These are phyloP conservation scores for Osmerus mordax DNA, from an alignment of 2,113 vertebrate species.

Conservation along the genomic window DNA sequence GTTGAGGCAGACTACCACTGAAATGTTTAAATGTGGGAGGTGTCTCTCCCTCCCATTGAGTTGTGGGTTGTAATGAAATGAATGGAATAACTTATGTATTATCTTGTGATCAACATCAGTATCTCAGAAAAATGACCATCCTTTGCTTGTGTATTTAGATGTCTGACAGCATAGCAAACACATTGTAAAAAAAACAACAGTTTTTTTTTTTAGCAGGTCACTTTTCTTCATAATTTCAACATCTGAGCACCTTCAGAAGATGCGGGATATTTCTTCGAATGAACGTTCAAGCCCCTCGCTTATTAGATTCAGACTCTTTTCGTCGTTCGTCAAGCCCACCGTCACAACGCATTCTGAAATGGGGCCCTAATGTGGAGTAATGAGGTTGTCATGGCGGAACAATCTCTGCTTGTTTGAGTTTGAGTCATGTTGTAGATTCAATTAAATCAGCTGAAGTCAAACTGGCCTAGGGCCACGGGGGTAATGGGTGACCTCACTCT, in stretches of 20 bases:
- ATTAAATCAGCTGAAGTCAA: slow-evolving; percentile 73
- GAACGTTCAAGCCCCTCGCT: slow-evolving; percentile 35
- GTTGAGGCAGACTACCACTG: slow-evolving; percentile 42
- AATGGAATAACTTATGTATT: no score
- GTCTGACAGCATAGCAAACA: background rate
- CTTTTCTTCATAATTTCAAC: slow-evolving; percentile 24
- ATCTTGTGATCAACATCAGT: no score
- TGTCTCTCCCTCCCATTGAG: no score
- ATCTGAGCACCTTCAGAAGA: slow-evolving; percentile 35
- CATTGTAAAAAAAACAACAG: background rate
- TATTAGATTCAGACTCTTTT: slow-evolving; percentile 65
- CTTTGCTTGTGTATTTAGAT: background rate
- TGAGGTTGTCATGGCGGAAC: slow-evolving; percentile 70
- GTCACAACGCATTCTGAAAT: slow-evolving; percentile 71
- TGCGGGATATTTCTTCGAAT: slow-evolving; percentile 47
- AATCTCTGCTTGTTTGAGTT: slow-evolving; percentile 74
- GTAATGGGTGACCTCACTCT: slow-evolving; percentile 75
- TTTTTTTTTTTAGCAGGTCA: no score
- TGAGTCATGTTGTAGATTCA: slow-evolving; percentile 74
- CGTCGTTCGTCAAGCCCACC: slow-evolving; percentile 64
- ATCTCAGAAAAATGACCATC: background rate
- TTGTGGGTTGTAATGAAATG: slow-evolving; percentile 47
- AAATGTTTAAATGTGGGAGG: slow-evolving; percentile 40
- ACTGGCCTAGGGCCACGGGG: slow-evolving; percentile 66
- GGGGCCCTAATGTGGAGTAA: slow-evolving; percentile 75